Conservation (phyloP, 2,113 vertebrate species). For the Felis catus region DNA sequence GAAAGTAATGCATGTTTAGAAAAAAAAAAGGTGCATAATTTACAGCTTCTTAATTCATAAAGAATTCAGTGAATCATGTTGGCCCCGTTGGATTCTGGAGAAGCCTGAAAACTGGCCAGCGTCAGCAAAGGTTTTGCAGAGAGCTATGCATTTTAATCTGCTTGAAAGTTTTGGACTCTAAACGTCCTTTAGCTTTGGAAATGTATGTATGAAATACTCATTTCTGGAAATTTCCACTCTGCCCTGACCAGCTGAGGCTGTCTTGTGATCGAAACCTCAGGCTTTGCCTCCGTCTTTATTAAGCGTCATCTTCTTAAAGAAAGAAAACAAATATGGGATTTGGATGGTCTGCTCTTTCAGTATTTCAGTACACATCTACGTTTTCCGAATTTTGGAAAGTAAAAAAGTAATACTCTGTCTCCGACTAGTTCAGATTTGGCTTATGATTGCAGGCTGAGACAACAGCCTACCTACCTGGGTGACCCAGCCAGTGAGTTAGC, state of each 20-base stretch:
- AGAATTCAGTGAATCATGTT: constrained; percentile 75
- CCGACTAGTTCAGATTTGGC: background rate
- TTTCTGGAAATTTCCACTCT: constrained; percentile 68
- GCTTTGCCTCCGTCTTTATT: constrained; percentile 55
- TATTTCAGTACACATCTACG: constrained; percentile 58
- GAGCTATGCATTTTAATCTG: constrained; percentile 14
- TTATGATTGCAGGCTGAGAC: background rate
- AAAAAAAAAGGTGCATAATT: constrained; percentile 65
- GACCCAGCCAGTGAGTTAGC: background rate
- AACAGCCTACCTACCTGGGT: background rate
- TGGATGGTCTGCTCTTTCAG: constrained; percentile 58
- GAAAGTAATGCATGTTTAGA: constrained; percentile 64
- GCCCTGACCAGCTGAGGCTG: constrained; percentile 36
- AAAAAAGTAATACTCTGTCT: background rate
- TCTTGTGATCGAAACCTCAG: constrained; percentile 64
- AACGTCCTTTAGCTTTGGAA: constrained; percentile 56
- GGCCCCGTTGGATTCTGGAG: constrained; percentile 43
- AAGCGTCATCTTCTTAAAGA: constrained; percentile 1
- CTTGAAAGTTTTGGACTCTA: constrained; percentile 14
- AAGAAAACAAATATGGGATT: constrained; percentile 54
- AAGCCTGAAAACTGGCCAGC: constrained; percentile 58
- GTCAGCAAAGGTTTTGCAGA: constrained; percentile 56
- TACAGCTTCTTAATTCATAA: constrained; percentile 74
- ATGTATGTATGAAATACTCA: constrained; percentile 23
- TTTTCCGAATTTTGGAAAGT: constrained; percentile 46